Base-by-base conservation (phyloP, 30 jellyfish, hydroid and myxozoan genomes). In the Cassiopea xamachana region DNA sequence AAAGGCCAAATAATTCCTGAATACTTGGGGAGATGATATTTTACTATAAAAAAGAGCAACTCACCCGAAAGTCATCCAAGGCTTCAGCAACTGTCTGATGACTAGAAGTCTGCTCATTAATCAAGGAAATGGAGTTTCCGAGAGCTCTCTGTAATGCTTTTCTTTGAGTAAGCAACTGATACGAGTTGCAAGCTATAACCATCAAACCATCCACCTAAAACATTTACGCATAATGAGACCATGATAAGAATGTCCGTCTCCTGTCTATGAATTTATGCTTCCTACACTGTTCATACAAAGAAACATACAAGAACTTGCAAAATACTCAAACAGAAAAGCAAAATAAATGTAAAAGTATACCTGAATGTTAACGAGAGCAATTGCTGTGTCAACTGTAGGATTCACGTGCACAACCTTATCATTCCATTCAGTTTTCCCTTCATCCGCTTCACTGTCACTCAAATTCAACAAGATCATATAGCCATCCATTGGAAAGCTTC, bases 91-190 rank as follows among this genome's bases (percentile, higher is more conserved):
- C 93, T 16, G 93, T 84, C 58, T 88, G 94, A 72, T 93, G 99
- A 77, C 99, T 96, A 1, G 99, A 96, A 1, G 98, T 92, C 73
- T 93, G 99, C 76, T 96, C 99, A 72, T 80, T 89, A 43, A 83
- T 74, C 14, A 90, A 48, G 46, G 92, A 61, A 71, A 96, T 77
- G 13, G 95, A 80, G 73, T 71, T 72, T n/a, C 96, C 97, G 51
- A 96, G 88, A n/a, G 74, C 45, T 89, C 82, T 69, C 27, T 87
- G 95, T 69, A 96, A 18, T 6, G 67, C 51, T n/a, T 83, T 80
- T 46, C 98, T 59, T 50, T 93, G 94, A n/a, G 94, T 77, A 19
- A 87, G 70, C 68, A 93, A 67, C 73, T 93, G 96, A 74, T 87
- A 92, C 0, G 98, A 89, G 75, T 93, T 96, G 89, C 95, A 89